phyloP scores from a whole-genome alignment of 2,113 vertebrate species.

The Fulica atra region DNA sequence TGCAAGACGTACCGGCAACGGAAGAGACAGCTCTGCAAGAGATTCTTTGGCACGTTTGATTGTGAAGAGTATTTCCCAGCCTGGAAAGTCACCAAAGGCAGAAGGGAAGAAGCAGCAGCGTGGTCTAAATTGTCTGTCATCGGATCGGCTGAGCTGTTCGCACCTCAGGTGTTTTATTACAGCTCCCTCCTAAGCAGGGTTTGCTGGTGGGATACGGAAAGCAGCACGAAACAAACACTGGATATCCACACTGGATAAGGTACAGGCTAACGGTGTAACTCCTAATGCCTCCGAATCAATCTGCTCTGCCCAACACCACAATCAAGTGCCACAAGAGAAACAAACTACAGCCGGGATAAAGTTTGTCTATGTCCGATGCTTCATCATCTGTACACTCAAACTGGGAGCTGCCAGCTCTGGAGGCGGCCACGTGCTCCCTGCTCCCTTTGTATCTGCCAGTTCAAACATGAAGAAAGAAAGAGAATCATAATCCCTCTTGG shows the following conservation, averaged over 20 bases:
- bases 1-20: neutral
- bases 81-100: neutral
- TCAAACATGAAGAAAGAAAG: slow-evolving; percentile 30
- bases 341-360: neutral
- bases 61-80: fast-evolving
- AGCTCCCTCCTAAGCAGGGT: neutral
- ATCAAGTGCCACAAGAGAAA: neutral
- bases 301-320: neutral
- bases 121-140: neutral
- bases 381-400: neutral
- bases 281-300: neutral
- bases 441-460: slow-evolving; percentile 29
- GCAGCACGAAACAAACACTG: neutral
- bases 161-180: slow-evolving; percentile 2
- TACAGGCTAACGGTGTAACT: neutral
- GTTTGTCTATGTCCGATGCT: neutral
- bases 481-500: neutral
- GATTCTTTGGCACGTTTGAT: neutral
- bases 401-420: neutral
- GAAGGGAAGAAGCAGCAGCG: neutral
- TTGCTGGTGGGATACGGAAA: neutral
- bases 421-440: neutral
- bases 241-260: neutral
- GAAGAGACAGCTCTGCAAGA: neutral
- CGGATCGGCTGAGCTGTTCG: neutral